Evolutionary conservation across 2,797 vertebrate genomes (phyloP).

Genomic region (Takifugu rubripes): DNA sequence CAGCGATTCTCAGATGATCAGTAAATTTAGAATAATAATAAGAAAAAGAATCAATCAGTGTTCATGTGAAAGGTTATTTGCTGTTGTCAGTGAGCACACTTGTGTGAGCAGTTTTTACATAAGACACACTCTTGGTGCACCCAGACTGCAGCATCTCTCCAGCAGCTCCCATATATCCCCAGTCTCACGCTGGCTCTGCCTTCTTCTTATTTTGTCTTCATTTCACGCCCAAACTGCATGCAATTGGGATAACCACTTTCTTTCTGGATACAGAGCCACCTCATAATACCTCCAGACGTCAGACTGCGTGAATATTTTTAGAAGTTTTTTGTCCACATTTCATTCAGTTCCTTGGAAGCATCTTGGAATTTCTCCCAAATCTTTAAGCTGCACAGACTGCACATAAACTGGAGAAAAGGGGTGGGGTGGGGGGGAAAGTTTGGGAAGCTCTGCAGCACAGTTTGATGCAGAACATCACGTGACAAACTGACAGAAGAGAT

Average conservation of each 20-base stretch:
- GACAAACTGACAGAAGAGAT: constrained; percentile 3
- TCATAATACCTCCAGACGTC: constrained; percentile 8
- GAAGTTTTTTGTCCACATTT: not conserved
- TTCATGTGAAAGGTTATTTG: no score
- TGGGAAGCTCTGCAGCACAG: constrained; percentile 4
- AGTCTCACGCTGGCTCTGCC: constrained; percentile 37
- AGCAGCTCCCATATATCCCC: constrained; percentile 30
- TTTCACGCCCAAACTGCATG: constrained; percentile 37
- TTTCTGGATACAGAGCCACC: constrained; percentile 3
- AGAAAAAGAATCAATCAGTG: no score
- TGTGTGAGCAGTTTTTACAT: constrained; percentile 22
- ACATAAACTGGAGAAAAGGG: constrained; percentile 1
- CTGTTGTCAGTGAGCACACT: no score
- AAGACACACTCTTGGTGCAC: constrained; percentile 21
- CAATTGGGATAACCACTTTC: constrained; percentile 19
- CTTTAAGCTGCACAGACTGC: not conserved
- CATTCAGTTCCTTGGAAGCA: not conserved
- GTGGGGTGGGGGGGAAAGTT: constrained; percentile 10
- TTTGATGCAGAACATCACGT: constrained; percentile 6
- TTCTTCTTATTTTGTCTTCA: constrained; percentile 42
- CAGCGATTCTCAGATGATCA: no score
- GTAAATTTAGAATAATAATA: no score
- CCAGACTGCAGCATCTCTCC: constrained; percentile 46
- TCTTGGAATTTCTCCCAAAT: not conserved
- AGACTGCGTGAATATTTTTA: not conserved